These are phyloP conservation scores for Magallana ariakensis DNA, from an alignment of 1,140 invertebrate genomes.

Conservation along the genomic window DNA sequence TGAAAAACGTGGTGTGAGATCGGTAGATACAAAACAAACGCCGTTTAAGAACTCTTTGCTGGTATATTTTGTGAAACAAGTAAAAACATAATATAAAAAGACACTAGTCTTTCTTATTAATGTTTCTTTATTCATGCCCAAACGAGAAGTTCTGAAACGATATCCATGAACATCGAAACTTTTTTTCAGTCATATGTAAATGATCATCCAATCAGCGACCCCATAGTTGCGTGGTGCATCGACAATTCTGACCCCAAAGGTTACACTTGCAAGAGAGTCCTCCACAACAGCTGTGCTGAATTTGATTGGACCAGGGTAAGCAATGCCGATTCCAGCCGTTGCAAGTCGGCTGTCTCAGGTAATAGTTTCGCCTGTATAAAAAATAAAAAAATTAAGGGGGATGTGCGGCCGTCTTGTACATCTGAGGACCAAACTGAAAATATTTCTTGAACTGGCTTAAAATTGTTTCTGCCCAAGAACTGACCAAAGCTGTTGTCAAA, in stretches of 20 bases:
- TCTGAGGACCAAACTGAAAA: no score
- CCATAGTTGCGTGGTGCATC: constrained; percentile 58
- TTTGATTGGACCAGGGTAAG: constrained; percentile 43
- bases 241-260: constrained; percentile 61
- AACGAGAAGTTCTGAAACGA: not conserved
- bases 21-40: no score
- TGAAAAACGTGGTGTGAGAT: no score
- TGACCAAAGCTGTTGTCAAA: no score
- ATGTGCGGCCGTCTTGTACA: no score
- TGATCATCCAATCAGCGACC: constrained; percentile 34
- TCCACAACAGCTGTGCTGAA: constrained; percentile 34
- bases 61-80: not conserved
- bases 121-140: not conserved
- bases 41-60: not conserved
- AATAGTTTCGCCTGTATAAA: constrained; percentile 25
- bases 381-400: no score
- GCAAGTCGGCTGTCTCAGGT: constrained; percentile 8
- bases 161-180: not conserved
- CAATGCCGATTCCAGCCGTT: constrained; percentile 40
- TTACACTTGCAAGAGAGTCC: constrained; percentile 61
- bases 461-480: no score
- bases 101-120: not conserved
- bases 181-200: not conserved
- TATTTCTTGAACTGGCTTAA: no score
- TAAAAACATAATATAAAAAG: not conserved